Evolutionary conservation across 2,797 vertebrate species (phyloP).

Genomic region (Chelon labrosus): DNA sequence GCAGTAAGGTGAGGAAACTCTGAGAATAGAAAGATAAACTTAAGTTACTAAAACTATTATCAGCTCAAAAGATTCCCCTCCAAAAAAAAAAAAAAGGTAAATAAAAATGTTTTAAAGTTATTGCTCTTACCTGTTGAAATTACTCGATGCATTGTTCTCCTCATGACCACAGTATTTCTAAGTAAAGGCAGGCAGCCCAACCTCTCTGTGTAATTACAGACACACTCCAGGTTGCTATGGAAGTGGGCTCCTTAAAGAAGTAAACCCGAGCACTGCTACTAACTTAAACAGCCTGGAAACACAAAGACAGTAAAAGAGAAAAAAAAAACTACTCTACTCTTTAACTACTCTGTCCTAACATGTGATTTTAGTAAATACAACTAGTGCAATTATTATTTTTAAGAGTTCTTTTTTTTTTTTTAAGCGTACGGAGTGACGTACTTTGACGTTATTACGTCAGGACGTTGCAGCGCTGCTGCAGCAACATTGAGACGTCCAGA

Average conservation of each 20-base stretch:
- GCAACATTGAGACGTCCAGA: too few species aligned
- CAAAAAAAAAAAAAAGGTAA: not conserved
- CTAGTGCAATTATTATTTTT: too few species aligned
- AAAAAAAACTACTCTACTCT: too few species aligned
- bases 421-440: too few species aligned
- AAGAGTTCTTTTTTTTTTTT: too few species aligned
- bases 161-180: slow-evolving; percentile 1
- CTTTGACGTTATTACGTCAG: too few species aligned
- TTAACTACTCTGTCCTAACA: too few species aligned
- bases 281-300: too few species aligned
- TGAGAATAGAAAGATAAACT: slow-evolving; percentile 42
- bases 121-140: slow-evolving; percentile 74
- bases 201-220: slow-evolving; percentile 62
- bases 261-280: too few species aligned
- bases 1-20: slow-evolving; percentile 74
- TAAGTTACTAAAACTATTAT: not conserved
- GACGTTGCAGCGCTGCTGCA: too few species aligned
- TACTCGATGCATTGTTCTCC: slow-evolving; percentile 63
- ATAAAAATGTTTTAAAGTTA: not conserved
- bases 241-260: slow-evolving; percentile 59
- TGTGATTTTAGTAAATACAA: too few species aligned
- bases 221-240: slow-evolving; percentile 84
- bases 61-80: not conserved
- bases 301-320: too few species aligned
- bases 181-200: slow-evolving; percentile 26